Percentiles rank a stretch among this genome's conserved stretches.
Conservation (phyloP, 2,888 invertebrate genomes). For the Zele albiditarsus region DNA sequence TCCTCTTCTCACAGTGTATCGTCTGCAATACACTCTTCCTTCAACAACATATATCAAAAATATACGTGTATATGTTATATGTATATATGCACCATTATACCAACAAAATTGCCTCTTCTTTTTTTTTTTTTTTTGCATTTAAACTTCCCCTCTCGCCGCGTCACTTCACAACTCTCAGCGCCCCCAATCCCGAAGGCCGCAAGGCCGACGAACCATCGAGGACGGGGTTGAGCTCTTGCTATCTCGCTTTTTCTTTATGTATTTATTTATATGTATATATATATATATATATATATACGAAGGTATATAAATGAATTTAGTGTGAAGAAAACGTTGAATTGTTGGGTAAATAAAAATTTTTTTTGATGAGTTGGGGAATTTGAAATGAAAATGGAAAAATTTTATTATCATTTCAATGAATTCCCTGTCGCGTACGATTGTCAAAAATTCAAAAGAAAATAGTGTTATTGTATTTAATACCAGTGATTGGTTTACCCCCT, state of each 20-base stretch:
- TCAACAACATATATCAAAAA: background rate
- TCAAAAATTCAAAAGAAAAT: too few relatives aligned
- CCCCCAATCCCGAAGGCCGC: constrained; percentile 67
- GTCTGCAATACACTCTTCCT: background rate
- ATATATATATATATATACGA: background rate
- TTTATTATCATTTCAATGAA: too few relatives aligned
- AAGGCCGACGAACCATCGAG: constrained; percentile 67
- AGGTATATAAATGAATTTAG: constrained; percentile 4
- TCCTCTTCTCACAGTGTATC: background rate
- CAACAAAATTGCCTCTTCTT: background rate
- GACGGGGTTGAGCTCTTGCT: constrained; percentile 59
- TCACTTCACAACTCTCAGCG: constrained; percentile 52
- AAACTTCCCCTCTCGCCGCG: constrained; percentile 45
- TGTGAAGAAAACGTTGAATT: constrained; percentile 37
- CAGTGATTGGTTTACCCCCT: background rate
- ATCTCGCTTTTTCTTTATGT: constrained; percentile 34
- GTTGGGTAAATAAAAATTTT: background rate
- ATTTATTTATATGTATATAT: constrained; percentile 21
- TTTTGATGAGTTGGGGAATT: background rate
- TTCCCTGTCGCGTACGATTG: too few relatives aligned
- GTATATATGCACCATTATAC: background rate
- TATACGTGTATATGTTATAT: background rate
- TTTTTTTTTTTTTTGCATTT: constrained; percentile 1
- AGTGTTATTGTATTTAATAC: too few relatives aligned
- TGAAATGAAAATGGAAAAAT: background rate